phyloP scores from a whole-genome alignment of 2,888 invertebrate species.

The Linyphia triangularis region DNA sequence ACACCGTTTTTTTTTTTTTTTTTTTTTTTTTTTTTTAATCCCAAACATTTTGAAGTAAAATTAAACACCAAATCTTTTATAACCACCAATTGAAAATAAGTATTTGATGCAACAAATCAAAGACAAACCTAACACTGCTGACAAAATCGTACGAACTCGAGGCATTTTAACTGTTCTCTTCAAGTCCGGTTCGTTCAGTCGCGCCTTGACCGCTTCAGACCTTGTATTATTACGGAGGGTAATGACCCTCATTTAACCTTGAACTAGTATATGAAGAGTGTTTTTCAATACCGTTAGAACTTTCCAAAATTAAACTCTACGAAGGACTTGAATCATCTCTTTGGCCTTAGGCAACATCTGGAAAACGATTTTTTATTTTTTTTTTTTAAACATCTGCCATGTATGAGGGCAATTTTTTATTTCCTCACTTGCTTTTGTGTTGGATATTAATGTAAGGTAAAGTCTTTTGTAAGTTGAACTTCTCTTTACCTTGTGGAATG shows the following conservation, averaged over 20 bases:
- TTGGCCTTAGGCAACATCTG: not conserved
- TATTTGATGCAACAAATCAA: too few species aligned
- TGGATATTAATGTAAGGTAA: too few species aligned
- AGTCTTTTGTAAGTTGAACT: too few species aligned
- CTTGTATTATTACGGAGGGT: not conserved
- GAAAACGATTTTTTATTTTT: not conserved
- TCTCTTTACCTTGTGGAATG: too few species aligned
- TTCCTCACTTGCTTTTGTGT: too few species aligned
- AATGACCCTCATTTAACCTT: not conserved
- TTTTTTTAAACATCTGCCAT: not conserved
- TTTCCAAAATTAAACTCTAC: not conserved
- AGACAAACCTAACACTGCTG: too few species aligned
- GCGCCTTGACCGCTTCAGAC: slow-evolving; percentile 18
- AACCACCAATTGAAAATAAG: too few species aligned
- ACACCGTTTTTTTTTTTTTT: too few species aligned
- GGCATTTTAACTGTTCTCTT: not conserved
- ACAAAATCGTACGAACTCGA: not conserved
- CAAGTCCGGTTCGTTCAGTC: not conserved
- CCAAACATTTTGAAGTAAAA: too few species aligned
- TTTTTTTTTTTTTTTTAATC: too few species aligned
- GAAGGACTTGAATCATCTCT: slow-evolving; percentile 1
- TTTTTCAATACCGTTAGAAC: not conserved
- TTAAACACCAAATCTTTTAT: too few species aligned
- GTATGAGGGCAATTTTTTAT: not conserved
- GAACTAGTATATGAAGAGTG: not conserved